Evolutionary conservation across 92 coral and sea anemone species (phyloP), one percentile per base, ranked within the genome.

Genomic region (Actinostola sp.): DNA sequence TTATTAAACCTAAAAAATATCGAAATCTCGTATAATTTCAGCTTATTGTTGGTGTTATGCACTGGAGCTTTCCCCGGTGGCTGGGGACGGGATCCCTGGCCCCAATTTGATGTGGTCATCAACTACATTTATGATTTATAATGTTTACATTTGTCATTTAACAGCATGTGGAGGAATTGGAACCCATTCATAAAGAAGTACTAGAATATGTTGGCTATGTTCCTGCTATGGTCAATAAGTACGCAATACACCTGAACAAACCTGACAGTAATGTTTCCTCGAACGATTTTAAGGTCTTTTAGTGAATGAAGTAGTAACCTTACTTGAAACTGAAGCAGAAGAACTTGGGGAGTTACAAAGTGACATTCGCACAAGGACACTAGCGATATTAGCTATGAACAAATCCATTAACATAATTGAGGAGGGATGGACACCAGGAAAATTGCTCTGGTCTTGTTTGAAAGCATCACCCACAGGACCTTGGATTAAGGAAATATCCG

Each of bases 381-480:
- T 48, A 48, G 54, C 54, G 54, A 48, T 48, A 48, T 48, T 48
- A 48, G 54, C 54, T 48, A 48, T 16, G 54, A 48, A 48, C 54
- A 6, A 48, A 48, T n/a, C 54, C 54, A 48, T 48, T 48, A 48
- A 48, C 54, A 48, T 48, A 48, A 48, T 48, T 48, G 54, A 48
- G 54, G 54, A 48, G 54, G 54, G 54, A 48, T 48, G 54, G 54
- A 48, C 54, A 48, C 54, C 54, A 48, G 54, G 54, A 48, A 48
- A 16, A 6, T 4, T 48, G 54, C 5, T 48, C 54, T 48, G 54
- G 54, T 14, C 54, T 48, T 48, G 54, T 48, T 48, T 48, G 54
- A 48, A 48, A 48, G 54, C 54, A 48, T 48, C 54, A 48, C 54
- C 54, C 54, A 48, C 54, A 48, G 54, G 54, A 48, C 54, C 54